Conservation (phyloP, 2,888 invertebrate genomes). For the Ypsolopha scabrella region DNA sequence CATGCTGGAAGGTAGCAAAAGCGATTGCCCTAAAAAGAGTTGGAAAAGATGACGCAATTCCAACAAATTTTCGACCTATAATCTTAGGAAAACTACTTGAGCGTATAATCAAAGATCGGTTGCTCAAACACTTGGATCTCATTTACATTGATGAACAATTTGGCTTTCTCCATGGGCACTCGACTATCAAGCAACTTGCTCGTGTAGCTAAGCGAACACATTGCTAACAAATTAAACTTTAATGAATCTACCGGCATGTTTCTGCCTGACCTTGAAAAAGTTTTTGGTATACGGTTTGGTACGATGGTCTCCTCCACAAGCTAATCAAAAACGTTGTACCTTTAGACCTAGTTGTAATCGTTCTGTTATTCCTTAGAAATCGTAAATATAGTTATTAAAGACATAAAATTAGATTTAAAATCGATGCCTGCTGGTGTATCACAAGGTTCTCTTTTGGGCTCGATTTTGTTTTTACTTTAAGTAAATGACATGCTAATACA, state of each 20-base stretch:
- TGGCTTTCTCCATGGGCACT: slow-evolving; percentile 8
- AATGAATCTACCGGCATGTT: slow-evolving; percentile 7
- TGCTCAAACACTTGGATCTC: neutral
- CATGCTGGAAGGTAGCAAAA: neutral
- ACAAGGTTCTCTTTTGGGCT: neutral
- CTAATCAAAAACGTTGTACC: neutral
- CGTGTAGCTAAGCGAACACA: slow-evolving; percentile 6
- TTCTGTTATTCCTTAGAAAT: neutral
- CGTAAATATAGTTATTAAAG: neutral
- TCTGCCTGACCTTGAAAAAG: slow-evolving; percentile 9
- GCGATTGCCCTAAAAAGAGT: neutral
- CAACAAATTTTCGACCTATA: slow-evolving; percentile 5
- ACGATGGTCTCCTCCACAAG: slow-evolving; percentile 7
- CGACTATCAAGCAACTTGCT: slow-evolving; percentile 9
- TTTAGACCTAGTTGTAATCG: neutral
- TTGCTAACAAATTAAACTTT: slow-evolving; percentile 6
- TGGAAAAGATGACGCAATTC: neutral
- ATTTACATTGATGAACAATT: slow-evolving; percentile 6
- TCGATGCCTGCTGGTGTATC: neutral
- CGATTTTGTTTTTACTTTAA: neutral
- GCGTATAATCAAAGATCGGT: slow-evolving; percentile 2
- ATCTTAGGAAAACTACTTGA: slow-evolving; percentile 9
- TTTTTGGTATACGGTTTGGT: slow-evolving; percentile 10
- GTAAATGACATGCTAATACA: too few species aligned
- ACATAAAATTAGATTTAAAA: neutral